Evolutionary conservation across 2,888 invertebrate species (phyloP).

Genomic region (Agriopis leucophaearia): DNA sequence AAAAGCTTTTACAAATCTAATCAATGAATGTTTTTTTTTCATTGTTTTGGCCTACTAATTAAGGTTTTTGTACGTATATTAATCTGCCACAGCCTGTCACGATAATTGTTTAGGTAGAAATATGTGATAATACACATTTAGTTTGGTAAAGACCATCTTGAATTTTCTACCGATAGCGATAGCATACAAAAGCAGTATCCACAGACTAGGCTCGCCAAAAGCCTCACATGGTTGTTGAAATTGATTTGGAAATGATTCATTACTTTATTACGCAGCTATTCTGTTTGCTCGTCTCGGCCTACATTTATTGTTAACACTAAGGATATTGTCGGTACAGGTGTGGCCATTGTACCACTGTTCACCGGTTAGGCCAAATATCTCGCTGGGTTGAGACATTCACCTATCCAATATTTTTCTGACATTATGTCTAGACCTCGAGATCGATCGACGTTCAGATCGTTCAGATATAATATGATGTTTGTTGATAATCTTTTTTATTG

Average conservation of each 20-base stretch:
- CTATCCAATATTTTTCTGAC: background rate
- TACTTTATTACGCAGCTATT: slow-evolving; percentile 28
- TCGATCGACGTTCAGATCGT: no score
- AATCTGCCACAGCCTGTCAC: background rate
- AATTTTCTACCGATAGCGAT: background rate
- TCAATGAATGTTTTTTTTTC: no score
- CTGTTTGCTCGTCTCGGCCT: slow-evolving; percentile 20
- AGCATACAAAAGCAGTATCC: background rate
- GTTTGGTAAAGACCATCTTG: background rate
- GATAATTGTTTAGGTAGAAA: no score
- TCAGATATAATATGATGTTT: background rate
- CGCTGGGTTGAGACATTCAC: slow-evolving; percentile 9
- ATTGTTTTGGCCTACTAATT: no score
- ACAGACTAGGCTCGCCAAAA: no score
- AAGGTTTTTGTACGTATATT: background rate
- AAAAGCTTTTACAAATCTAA: no score
- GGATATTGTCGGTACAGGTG: slow-evolving; percentile 26
- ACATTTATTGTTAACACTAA: slow-evolving; percentile 15
- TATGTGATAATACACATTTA: no score
- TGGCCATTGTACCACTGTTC: slow-evolving; percentile 7
- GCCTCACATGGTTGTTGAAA: slow-evolving; percentile 4
- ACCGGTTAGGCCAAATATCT: slow-evolving; percentile 20
- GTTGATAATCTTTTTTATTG: no score
- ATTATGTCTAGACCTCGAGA: background rate
- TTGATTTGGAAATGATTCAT: slow-evolving; percentile 34